phyloP scores from a whole-genome alignment of 2,888 invertebrate genomes.

The Synanthedon tipuliformis region DNA sequence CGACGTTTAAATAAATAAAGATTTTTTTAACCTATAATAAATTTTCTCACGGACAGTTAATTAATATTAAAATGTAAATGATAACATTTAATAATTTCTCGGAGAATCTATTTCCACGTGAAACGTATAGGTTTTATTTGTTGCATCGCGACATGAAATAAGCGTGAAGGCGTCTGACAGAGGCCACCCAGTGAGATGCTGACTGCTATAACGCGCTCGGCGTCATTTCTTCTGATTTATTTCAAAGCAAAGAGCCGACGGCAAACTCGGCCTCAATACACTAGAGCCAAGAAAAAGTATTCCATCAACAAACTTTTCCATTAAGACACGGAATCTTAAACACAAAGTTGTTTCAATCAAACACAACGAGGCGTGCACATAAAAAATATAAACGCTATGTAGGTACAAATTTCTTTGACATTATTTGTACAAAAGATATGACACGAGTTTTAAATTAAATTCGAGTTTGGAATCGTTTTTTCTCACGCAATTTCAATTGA shows the following conservation, averaged over 20 bases:
- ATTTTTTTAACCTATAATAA: no score
- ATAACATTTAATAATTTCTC: background rate
- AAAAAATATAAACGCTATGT: background rate
- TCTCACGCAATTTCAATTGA: constrained; percentile 37
- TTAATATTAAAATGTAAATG: no score
- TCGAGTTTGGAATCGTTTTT: constrained; percentile 34
- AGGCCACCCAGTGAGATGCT: constrained; percentile 62
- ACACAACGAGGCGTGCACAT: background rate
- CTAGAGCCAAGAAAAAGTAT: constrained; percentile 18
- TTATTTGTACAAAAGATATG: constrained; percentile 15
- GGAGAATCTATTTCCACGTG: constrained; percentile 16
- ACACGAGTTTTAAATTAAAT: constrained; percentile 43
- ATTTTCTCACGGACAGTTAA: no score
- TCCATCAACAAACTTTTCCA: background rate
- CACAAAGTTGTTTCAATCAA: background rate
- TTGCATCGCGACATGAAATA: constrained; percentile 50
- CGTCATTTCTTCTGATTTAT: constrained; percentile 49
- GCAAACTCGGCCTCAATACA: constrained; percentile 23
- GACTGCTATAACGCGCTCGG: constrained; percentile 57
- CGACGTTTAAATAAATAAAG: no score
- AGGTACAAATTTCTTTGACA: background rate
- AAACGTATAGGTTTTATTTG: constrained; percentile 43
- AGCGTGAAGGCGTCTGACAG: constrained; percentile 48
- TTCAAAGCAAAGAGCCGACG: constrained; percentile 27
- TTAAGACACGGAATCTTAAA: background rate